These are phyloP conservation scores for Melopsittacus undulatus DNA, from an alignment of 2,797 vertebrate species.

Conservation along the genomic window DNA sequence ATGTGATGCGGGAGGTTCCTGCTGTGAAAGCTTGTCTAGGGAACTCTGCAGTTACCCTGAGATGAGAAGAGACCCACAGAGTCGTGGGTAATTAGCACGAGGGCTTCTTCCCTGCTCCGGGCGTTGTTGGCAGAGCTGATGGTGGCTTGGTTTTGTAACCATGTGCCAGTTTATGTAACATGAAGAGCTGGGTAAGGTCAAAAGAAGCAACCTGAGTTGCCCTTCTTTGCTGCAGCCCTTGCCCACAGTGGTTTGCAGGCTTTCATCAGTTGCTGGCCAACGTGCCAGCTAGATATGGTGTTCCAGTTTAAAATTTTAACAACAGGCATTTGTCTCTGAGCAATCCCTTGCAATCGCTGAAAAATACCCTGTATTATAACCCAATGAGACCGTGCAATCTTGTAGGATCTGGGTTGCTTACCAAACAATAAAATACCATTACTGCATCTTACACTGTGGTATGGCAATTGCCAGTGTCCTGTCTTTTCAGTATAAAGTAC, in stretches of 20 bases:
- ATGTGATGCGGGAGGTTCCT: rapidly evolving
- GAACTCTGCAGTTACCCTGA: neutral
- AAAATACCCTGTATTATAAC: neutral
- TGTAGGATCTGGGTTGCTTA: neutral
- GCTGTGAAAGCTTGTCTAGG: neutral
- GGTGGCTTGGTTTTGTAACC: neutral
- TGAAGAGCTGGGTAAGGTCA: neutral
- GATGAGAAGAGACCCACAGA: neutral
- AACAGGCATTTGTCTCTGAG: neutral
- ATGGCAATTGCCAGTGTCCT: neutral
- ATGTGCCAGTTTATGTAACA: neutral
- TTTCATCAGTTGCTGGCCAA: neutral
- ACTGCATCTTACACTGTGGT: neutral
- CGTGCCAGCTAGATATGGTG: neutral
- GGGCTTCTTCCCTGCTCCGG: neutral
- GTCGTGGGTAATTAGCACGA: neutral
- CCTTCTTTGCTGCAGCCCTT: neutral
- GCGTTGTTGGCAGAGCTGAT: neutral
- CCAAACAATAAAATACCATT: neutral
- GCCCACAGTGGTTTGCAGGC: neutral
- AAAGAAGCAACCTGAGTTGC: neutral
- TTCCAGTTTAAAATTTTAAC: neutral
- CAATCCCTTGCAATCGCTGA: neutral
- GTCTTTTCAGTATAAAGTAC: neutral
- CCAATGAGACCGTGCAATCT: rapidly evolving